Percentiles rank a stretch among this genome's conserved stretches.
Evolutionary conservation across 2,888 invertebrate species (phyloP).

Genomic region (Selenia dentaria): DNA sequence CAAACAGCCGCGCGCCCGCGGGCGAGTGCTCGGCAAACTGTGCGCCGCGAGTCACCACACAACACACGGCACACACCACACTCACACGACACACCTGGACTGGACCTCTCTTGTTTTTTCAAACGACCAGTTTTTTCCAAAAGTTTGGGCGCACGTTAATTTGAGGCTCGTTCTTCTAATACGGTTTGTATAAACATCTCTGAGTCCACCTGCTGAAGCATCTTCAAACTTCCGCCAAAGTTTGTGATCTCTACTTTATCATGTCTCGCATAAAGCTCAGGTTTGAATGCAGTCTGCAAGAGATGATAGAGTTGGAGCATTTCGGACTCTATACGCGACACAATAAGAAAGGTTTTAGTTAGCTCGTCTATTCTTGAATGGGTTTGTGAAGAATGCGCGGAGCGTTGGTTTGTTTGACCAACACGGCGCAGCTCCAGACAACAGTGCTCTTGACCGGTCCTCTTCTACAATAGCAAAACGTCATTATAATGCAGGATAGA

Average conservation of each 20-base stretch:
- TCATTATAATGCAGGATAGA: not conserved
- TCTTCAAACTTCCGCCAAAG: not conserved
- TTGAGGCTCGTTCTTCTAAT: slow-evolving; percentile 61
- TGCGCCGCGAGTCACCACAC: slow-evolving; percentile 43
- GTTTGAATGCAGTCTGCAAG: not conserved
- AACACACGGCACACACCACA: slow-evolving; percentile 32
- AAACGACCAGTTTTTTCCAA: slow-evolving; percentile 57
- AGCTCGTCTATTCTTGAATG: not conserved
- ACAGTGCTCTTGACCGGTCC: not conserved
- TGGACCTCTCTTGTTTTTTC: slow-evolving; percentile 58
- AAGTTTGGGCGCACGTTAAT: slow-evolving; percentile 59
- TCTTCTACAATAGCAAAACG: not conserved
- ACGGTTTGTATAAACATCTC: slow-evolving; percentile 53
- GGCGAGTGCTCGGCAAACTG: slow-evolving; percentile 49
- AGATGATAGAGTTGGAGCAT: not conserved
- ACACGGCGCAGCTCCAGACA: slow-evolving; percentile 18
- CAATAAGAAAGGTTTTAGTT: slow-evolving; percentile 1
- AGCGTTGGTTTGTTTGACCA: slow-evolving; percentile 1
- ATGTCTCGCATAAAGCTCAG: not conserved
- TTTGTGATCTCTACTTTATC: not conserved
- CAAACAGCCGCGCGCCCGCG: slow-evolving; percentile 22
- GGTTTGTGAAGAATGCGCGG: not conserved
- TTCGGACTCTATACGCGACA: not conserved
- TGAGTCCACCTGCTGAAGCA: slow-evolving; percentile 19
- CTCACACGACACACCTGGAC: not conserved